These are phyloP conservation scores for Reticulitermes speratus DNA, from an alignment of 1,140 invertebrate species.

Conservation along the genomic window DNA sequence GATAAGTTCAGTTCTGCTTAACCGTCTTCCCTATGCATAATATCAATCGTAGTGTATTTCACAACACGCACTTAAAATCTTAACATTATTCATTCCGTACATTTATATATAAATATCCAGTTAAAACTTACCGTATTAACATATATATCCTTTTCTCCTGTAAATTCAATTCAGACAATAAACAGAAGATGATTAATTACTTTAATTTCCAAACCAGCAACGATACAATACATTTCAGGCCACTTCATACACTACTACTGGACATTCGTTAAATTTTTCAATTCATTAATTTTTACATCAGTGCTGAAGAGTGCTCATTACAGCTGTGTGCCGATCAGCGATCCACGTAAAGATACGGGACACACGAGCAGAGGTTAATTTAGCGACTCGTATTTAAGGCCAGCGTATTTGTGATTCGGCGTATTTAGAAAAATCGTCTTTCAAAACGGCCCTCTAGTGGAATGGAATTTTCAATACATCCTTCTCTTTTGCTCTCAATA, in stretches of 20 bases:
- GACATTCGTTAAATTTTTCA: not conserved
- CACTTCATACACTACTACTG: not conserved
- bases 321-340: not conserved
- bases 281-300: not conserved
- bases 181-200: not conserved
- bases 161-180: not conserved
- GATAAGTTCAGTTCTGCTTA: no score
- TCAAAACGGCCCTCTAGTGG: no score
- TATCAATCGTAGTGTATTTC: no score
- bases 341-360: not conserved
- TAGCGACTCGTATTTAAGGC: not conserved
- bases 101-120: no score
- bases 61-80: no score
- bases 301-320: not conserved
- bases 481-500: no score
- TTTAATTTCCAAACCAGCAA: not conserved
- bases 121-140: no score
- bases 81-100: no score
- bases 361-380: not conserved
- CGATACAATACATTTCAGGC: not conserved
- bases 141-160: not conserved
- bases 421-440: no score
- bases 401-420: no score
- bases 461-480: no score
- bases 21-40: no score